Percentiles rank a stretch among this genome's conserved stretches.
phyloP scores from a whole-genome alignment of 2,113 vertebrate genomes.

The Ibidorhyncha struthersii region DNA sequence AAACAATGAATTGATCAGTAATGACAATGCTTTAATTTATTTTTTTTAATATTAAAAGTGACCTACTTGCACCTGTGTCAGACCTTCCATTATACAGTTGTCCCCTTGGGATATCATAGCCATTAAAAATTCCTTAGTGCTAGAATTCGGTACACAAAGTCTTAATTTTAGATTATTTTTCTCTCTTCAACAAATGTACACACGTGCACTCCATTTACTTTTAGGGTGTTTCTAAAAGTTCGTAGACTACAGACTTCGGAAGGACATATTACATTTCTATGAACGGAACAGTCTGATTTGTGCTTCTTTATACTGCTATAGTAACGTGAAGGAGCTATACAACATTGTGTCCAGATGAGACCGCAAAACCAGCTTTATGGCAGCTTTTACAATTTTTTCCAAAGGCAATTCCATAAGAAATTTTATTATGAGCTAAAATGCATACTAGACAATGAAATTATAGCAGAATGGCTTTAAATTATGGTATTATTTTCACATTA shows the following conservation, averaged over 20 bases:
- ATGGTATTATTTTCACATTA: background rate
- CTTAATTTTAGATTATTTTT: background rate
- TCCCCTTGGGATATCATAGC: background rate
- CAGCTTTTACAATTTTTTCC: background rate
- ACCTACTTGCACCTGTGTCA: background rate
- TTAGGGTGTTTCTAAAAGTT: background rate
- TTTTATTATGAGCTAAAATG: background rate
- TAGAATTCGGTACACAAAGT: background rate
- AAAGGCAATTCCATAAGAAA: background rate
- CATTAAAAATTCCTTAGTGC: background rate
- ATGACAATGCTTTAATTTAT: background rate
- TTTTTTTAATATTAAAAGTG: background rate
- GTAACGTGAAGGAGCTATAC: background rate
- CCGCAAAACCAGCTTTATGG: background rate
- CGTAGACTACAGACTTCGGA: background rate
- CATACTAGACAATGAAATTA: background rate
- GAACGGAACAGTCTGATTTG: background rate
- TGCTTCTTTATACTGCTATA: background rate
- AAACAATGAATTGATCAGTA: background rate
- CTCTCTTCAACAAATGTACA: background rate
- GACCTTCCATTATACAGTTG: background rate
- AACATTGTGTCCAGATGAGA: background rate
- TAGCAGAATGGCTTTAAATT: background rate
- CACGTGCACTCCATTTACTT: background rate
- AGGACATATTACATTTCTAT: background rate